Conservation (phyloP, 2,797 vertebrate species). For the Apogon hyalosoma region DNA sequence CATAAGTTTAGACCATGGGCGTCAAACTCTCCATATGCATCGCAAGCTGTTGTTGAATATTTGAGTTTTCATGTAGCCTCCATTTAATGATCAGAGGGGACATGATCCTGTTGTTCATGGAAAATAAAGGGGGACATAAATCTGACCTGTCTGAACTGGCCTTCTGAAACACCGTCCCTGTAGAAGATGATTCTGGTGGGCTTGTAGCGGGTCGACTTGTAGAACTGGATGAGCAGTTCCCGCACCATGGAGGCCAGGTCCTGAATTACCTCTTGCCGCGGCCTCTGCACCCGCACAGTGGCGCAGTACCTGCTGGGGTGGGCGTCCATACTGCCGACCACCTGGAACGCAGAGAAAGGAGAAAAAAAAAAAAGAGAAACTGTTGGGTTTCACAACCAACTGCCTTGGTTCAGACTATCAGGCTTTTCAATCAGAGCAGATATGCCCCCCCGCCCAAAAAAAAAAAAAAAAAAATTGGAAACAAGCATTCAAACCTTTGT, state of each 20-base stretch:
- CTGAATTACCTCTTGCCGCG: constrained; percentile 97
- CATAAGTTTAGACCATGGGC: too few species aligned
- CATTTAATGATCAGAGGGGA: too few species aligned
- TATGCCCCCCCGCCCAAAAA: too few species aligned
- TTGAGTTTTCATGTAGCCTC: too few species aligned
- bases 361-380: neutral
- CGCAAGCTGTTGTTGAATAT: too few species aligned
- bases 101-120: neutral
- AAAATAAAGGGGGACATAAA: accelerated
- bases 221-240: constrained; percentile 98
- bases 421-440: too few species aligned
- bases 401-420: too few species aligned
- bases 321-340: constrained; percentile 98
- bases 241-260: constrained; percentile 98
- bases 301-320: constrained; percentile 98
- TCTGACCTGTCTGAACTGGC: constrained; percentile 96
- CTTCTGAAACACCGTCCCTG: constrained; percentile 97
- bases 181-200: constrained; percentile 99
- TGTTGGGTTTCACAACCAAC: too few species aligned
- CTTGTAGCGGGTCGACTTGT: constrained; percentile 98
- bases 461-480: too few species aligned
- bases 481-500: too few species aligned
- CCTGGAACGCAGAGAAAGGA: constrained; percentile 75
- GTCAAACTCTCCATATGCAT: too few species aligned
- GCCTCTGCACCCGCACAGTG: constrained; percentile 96